Evolutionary conservation across 37 sponge, comb jelly and placozoan genomes (phyloP).

Genomic region (Diacarnus erythraeanus): DNA sequence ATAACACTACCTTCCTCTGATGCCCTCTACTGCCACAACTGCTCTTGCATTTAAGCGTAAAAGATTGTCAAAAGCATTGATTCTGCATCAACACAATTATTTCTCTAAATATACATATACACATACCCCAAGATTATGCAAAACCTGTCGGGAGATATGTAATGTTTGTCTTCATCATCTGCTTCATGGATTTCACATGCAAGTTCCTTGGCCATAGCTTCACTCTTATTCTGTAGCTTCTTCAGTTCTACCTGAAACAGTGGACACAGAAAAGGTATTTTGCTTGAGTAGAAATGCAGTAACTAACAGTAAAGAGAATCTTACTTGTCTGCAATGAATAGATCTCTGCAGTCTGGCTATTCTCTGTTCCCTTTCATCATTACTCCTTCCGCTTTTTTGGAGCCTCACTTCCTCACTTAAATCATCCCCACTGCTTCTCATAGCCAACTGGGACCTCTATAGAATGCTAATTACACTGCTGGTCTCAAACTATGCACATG

Average conservation of each 20-base stretch:
- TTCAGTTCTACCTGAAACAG: constrained; percentile 8
- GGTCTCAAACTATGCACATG: no score
- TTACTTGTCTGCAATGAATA: not conserved
- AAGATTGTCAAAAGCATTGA: not conserved
- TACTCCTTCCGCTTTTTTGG: not conserved
- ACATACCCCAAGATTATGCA: no score
- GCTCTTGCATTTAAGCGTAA: not conserved
- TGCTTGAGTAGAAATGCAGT: no score
- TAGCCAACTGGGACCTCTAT: no score
- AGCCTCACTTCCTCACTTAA: not conserved
- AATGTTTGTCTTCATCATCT: not conserved
- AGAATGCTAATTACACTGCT: no score
- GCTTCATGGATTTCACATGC: not conserved
- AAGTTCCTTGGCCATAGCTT: constrained; percentile 5
- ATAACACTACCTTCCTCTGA: not conserved
- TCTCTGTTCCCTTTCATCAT: not conserved
- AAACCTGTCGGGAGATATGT: not conserved
- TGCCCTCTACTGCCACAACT: not conserved
- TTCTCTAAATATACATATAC: no score
- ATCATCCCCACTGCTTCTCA: not conserved
- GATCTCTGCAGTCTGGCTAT: not conserved
- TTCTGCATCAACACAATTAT: no score
- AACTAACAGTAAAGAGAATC: no score
- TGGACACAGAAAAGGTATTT: not conserved
- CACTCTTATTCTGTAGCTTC: constrained; percentile 1